These are phyloP conservation scores for Trachelus iudaicus DNA, from an alignment of 2,888 invertebrate species.

Conservation along the genomic window DNA sequence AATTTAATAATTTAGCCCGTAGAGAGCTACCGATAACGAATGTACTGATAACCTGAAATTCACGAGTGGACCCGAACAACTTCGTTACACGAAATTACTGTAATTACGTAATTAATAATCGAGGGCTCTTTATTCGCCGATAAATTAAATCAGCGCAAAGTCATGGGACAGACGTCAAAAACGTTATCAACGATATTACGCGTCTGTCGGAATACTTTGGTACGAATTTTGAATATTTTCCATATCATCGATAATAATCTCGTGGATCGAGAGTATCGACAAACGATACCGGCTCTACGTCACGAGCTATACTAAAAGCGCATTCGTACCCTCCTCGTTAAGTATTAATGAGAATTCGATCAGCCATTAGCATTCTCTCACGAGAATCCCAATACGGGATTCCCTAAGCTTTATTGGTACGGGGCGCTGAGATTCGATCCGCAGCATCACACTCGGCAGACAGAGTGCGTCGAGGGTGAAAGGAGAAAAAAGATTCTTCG, in stretches of 20 bases:
- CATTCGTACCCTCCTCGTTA: neutral
- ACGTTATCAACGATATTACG: neutral
- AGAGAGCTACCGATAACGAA: neutral
- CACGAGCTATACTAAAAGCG: neutral
- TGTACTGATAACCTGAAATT: neutral
- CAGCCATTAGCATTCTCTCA: conserved; percentile 11
- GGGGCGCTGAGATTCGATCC: neutral
- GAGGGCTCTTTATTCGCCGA: neutral
- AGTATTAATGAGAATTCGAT: conserved; percentile 10
- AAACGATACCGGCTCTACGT: neutral
- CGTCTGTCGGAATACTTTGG: neutral
- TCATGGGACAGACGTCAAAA: neutral
- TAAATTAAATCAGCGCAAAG: neutral
- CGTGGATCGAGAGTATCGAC: neutral
- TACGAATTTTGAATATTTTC: neutral
- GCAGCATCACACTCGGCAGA: neutral
- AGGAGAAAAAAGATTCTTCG: neutral
- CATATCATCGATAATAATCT: neutral
- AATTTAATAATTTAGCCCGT: neutral
- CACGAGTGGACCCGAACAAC: neutral
- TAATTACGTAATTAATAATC: neutral
- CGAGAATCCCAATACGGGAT: conserved; percentile 6
- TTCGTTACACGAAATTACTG: neutral
- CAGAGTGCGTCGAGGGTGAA: neutral
- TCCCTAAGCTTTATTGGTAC: neutral